Evolutionary conservation across 2,797 vertebrate genomes (phyloP).

Genomic region (Naso thynnoides): DNA sequence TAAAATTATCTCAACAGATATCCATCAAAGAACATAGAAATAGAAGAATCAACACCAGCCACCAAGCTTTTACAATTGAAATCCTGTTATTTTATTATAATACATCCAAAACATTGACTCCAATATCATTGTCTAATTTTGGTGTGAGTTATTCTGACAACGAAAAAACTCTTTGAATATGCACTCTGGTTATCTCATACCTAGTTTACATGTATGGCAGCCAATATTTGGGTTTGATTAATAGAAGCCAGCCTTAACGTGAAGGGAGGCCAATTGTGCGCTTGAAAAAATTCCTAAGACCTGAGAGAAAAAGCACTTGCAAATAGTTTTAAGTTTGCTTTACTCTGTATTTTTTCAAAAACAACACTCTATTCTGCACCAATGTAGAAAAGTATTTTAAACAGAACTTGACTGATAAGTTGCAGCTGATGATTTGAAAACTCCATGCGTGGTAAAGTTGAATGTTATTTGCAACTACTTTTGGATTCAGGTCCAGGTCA

Average conservation of each 20-base stretch:
- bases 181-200: conserved; percentile 21
- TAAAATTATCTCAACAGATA: background rate
- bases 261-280: conserved; percentile 50
- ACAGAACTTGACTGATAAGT: background rate
- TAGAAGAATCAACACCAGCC: conserved; percentile 6
- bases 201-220: background rate
- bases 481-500: conserved; percentile 35
- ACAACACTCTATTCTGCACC: too few relatives aligned
- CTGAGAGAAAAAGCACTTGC: conserved; percentile 28
- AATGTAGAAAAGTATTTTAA: background rate
- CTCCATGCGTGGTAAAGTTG: conserved; percentile 2
- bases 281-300: conserved; percentile 26
- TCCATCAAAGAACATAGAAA: background rate
- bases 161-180: conserved; percentile 34
- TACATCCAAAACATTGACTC: conserved; percentile 68
- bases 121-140: conserved; percentile 24
- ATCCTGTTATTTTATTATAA: conserved; percentile 72
- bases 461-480: conserved; percentile 47
- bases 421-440: conserved; percentile 14
- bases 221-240: conserved; percentile 10
- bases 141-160: conserved; percentile 23
- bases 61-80: conserved; percentile 41
- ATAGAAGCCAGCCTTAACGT: conserved; percentile 32
- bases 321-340: conserved; percentile 25
- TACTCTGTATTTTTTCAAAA: too few relatives aligned